Conservation (phyloP, 2,797 vertebrate species). For the Anabas testudineus region DNA sequence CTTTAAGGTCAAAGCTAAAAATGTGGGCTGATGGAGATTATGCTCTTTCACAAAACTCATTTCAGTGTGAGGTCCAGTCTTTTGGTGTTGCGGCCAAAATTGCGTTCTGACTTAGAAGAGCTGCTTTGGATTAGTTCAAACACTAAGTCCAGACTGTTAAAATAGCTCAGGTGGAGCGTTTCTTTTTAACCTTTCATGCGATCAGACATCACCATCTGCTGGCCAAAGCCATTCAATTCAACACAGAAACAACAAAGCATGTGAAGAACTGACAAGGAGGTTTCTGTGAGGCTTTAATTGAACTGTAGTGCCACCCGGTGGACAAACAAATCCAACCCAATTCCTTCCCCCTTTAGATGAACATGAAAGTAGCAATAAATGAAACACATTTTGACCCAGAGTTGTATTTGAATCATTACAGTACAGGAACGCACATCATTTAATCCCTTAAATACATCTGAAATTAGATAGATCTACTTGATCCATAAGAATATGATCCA, state of each 20-base stretch:
- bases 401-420: neutral
- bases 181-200: neutral
- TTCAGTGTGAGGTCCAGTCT: neutral
- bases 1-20: neutral
- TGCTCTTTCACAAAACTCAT: neutral
- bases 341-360: neutral
- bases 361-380: neutral
- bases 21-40: neutral
- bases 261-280: neutral
- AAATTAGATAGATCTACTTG: neutral
- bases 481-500: neutral
- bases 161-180: neutral
- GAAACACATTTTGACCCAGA: neutral
- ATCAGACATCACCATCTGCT: conserved; percentile 65
- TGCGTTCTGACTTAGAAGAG: neutral
- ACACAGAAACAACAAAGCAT: neutral
- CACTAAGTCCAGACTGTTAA: too few species aligned
- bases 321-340: neutral
- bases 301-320: conserved; percentile 47
- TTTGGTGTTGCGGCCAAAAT: neutral
- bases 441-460: too few species aligned
- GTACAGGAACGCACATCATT: too few species aligned
- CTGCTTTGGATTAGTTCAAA: neutral
- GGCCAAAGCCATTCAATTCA: conserved; percentile 29
- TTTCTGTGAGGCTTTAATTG: neutral